Evolutionary conservation across 2,888 invertebrate species (phyloP).

Genomic region (Eupeodes luniger): DNA sequence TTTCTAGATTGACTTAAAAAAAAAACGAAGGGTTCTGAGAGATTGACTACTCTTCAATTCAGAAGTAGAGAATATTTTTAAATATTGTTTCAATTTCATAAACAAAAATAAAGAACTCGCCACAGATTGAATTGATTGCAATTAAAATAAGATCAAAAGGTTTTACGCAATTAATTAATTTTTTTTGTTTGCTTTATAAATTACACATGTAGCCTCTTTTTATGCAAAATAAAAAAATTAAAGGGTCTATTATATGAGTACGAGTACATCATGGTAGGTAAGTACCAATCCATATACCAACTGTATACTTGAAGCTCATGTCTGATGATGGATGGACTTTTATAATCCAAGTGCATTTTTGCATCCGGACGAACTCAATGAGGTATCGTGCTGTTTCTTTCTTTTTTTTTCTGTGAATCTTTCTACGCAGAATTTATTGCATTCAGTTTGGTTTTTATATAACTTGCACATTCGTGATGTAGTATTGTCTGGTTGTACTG

Average conservation of each 20-base stretch:
- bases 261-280: not conserved
- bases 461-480: not conserved
- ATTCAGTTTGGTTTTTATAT: not conserved
- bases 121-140: not conserved
- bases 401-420: not conserved
- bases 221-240: not conserved
- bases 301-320: constrained; percentile 3
- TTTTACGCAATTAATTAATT: constrained; percentile 12
- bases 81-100: no score
- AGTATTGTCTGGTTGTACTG: constrained; percentile 38
- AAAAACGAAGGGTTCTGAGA: no score
- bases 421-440: not conserved
- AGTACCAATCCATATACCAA: not conserved
- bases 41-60: no score
- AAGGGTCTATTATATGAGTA: not conserved
- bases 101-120: not conserved
- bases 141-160: not conserved
- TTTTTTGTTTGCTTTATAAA: not conserved
- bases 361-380: constrained; percentile 33
- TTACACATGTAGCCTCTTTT: not conserved
- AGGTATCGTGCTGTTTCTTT: not conserved
- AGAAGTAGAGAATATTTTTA: no score
- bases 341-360: constrained; percentile 30
- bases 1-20: no score
- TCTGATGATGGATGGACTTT: constrained; percentile 8